Evolutionary conservation across 2,113 vertebrate genomes (phyloP).

Genomic region (Xiphophorus maculatus): DNA sequence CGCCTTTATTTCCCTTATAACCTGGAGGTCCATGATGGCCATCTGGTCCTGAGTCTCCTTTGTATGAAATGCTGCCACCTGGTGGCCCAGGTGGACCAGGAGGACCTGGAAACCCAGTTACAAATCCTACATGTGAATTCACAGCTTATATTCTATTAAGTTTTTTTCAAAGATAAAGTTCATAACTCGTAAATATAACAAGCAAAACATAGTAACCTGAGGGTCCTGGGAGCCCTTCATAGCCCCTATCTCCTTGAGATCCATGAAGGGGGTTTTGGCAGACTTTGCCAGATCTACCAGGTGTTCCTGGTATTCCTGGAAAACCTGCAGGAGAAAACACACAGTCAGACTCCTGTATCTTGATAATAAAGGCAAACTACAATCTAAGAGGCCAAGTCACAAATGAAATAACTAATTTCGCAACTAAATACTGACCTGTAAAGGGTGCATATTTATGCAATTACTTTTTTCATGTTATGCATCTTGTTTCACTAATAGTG

Average conservation of each 20-base stretch:
- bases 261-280: conserved; percentile 20
- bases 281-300: conserved; percentile 32
- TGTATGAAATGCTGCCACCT: background rate
- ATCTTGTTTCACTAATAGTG: too few species aligned
- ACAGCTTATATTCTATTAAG: background rate
- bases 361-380: background rate
- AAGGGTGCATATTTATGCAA: too few species aligned
- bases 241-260: conserved; percentile 42
- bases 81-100: conserved; percentile 44
- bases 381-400: background rate
- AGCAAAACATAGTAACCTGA: conserved; percentile 36
- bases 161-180: background rate
- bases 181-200: background rate
- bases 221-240: conserved; percentile 47
- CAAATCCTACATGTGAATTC: background rate
- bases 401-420: background rate
- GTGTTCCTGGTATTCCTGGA: conserved; percentile 40
- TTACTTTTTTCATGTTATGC: too few species aligned
- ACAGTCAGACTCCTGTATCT: background rate
- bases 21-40: conserved; percentile 55
- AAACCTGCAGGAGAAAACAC: conserved; percentile 36
- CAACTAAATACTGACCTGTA: background rate
- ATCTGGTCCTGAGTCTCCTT: conserved; percentile 52
- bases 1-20: conserved; percentile 43
- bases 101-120: conserved; percentile 31